Evolutionary conservation across 2,113 vertebrate genomes (phyloP).

Genomic region (Hydrolagus affinis): DNA sequence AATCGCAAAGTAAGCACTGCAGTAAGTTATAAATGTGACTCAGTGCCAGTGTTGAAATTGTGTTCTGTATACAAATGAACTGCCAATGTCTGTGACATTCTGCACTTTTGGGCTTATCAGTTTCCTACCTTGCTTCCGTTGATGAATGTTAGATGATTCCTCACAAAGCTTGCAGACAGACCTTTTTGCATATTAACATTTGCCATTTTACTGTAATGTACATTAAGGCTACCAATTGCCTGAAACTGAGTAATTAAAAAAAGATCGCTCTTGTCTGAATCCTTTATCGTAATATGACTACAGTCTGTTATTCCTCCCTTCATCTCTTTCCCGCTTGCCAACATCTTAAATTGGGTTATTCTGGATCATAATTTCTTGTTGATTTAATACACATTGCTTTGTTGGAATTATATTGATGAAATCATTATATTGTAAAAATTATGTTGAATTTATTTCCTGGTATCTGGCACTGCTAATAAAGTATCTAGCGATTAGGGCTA

Average conservation of each 20-base stretch:
- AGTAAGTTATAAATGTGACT: no score
- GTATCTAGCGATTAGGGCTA: not conserved
- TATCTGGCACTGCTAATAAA: not conserved
- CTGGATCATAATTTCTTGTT: conserved; percentile 4
- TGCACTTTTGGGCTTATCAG: not conserved
- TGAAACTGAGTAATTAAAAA: not conserved
- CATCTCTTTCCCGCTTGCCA: no score
- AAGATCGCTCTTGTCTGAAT: not conserved
- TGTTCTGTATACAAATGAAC: not conserved
- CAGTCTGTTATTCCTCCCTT: not conserved
- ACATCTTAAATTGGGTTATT: no score
- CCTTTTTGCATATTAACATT: not conserved
- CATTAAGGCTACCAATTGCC: not conserved
- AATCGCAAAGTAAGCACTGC: not conserved
- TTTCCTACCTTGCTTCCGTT: not conserved
- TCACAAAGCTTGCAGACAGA: not conserved
- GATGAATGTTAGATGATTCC: not conserved
- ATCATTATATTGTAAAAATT: no score
- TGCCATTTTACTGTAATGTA: not conserved
- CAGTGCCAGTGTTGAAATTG: not conserved
- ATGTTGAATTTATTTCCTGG: not conserved
- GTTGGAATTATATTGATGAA: not conserved
- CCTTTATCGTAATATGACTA: not conserved
- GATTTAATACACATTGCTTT: not conserved
- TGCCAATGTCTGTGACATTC: not conserved